A percentile compares a stretch with the other conserved stretches of the same genome.
These are phyloP conservation scores for Epizoanthus rinbou DNA, from an alignment of 92 coral and sea anemone species.

Conservation along the genomic window DNA sequence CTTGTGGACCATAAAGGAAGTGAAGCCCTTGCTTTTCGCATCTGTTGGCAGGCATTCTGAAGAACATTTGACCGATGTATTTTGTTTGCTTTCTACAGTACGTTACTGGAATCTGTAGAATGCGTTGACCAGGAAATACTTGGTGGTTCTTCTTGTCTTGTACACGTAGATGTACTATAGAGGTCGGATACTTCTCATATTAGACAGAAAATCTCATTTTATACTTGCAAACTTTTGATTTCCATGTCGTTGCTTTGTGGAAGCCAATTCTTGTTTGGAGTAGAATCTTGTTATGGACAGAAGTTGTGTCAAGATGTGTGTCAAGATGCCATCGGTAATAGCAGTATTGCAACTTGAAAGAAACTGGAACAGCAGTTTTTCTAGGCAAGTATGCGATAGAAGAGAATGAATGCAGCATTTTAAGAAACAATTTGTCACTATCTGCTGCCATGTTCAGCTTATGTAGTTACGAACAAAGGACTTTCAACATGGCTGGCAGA, in stretches of 20 bases:
- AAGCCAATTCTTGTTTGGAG: conserved; percentile 22
- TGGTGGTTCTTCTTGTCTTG: no score
- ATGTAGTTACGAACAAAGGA: neutral
- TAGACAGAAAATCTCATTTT: no score
- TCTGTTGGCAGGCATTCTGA: no score
- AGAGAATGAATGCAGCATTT: neutral
- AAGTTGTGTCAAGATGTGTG: neutral
- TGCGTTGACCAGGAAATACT: no score
- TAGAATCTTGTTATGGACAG: neutral
- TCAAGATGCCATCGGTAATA: neutral
- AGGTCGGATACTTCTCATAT: no score
- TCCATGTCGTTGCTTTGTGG: conserved; percentile 16
- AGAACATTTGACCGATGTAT: no score
- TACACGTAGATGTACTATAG: no score
- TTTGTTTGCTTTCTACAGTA: no score
- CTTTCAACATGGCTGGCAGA: neutral
- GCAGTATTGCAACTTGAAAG: neutral
- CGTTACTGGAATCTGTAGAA: no score
- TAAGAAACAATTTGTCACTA: neutral
- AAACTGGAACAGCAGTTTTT: neutral
- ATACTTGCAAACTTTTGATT: neutral
- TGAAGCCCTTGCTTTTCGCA: no score
- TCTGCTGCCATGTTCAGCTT: neutral
- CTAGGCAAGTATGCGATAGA: neutral
- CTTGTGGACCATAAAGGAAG: no score